These are phyloP conservation scores for Allacma fusca DNA, from an alignment of 2,888 invertebrate species.

Conservation along the genomic window DNA sequence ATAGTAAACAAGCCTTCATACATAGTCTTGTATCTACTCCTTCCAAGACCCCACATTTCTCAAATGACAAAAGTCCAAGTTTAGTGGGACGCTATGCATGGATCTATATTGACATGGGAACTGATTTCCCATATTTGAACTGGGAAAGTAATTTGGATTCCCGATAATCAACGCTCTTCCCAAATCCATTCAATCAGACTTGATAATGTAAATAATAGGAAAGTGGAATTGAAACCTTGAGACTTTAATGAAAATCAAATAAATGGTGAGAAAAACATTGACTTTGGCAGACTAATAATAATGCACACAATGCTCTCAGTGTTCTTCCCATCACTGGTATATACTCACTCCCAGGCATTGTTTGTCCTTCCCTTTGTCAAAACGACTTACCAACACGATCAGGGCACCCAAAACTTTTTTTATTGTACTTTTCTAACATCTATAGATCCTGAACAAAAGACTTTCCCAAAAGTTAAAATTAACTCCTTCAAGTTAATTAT, in stretches of 20 bases:
- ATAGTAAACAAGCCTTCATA: not conserved
- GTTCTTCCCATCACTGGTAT: not conserved
- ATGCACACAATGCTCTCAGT: too few species aligned
- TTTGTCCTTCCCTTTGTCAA: too few species aligned
- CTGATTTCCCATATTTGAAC: not conserved
- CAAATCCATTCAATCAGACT: not conserved
- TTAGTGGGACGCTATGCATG: not conserved
- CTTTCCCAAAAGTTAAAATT: too few species aligned
- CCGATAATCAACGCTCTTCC: not conserved
- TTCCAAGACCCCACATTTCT: not conserved
- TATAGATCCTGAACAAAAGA: too few species aligned
- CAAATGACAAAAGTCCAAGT: not conserved
- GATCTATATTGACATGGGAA: not conserved
- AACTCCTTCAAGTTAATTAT: too few species aligned
- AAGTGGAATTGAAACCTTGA: not conserved
- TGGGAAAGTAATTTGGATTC: not conserved
- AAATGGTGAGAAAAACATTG: slow-evolving; percentile 12
- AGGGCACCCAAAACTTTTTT: too few species aligned
- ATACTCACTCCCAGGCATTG: not conserved
- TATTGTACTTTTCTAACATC: too few species aligned
- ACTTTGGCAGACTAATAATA: not conserved
- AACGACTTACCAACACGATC: too few species aligned
- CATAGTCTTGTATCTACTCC: not conserved
- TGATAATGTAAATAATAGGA: not conserved
- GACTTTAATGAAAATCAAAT: slow-evolving; percentile 16